Percentiles rank a stretch among this genome's conserved stretches.
Evolutionary conservation across 2,113 vertebrate species (phyloP).

Genomic region (Anolis carolinensis): DNA sequence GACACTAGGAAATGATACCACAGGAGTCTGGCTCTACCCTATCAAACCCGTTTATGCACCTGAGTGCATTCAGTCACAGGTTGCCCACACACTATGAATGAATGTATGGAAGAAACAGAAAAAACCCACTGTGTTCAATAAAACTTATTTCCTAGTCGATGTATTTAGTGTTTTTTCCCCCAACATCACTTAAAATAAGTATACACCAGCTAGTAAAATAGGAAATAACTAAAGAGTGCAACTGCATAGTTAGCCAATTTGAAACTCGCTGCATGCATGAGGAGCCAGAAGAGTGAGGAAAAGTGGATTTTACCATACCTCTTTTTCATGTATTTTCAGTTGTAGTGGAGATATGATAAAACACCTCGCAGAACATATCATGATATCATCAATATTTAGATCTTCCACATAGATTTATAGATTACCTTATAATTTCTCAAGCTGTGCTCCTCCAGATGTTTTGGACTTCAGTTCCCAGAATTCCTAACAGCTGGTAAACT

Average conservation of each 20-base stretch:
- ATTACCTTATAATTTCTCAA: background rate
- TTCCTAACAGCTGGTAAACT: no score
- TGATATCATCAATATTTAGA: background rate
- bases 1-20: no score
- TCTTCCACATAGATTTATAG: background rate
- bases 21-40: no score
- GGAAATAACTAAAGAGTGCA: background rate
- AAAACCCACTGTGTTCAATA: background rate
- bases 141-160: background rate
- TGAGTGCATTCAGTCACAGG: no score
- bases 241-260: background rate
- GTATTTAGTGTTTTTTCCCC: background rate
- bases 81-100: background rate
- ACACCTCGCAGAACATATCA: background rate
- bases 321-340: background rate
- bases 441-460: no score
- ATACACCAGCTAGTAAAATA: background rate
- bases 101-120: background rate
- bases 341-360: background rate
- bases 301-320: background rate
- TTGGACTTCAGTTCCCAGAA: no score
- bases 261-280: background rate
- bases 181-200: background rate
- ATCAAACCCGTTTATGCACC: no score
- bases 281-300: background rate